These are phyloP conservation scores for Paragorgia papillata DNA, from an alignment of 92 coral and sea anemone species.

Conservation along the genomic window DNA sequence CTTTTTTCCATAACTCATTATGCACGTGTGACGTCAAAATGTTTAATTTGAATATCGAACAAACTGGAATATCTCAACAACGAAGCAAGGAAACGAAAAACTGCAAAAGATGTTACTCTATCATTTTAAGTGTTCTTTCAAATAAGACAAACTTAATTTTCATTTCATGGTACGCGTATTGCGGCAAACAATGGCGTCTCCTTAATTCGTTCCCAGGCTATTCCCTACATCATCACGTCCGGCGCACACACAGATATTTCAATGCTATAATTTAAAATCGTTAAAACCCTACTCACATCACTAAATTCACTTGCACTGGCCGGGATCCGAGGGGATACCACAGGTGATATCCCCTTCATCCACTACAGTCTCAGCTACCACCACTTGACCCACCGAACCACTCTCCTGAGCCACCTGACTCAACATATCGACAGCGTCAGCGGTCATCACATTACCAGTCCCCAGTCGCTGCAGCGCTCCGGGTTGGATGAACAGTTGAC, in stretches of 20 bases:
- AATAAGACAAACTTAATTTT: no score
- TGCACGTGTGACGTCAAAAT: no score
- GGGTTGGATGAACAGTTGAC: constrained; percentile 26
- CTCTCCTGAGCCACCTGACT: constrained; percentile 46
- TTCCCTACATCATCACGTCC: no score
- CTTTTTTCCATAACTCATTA: no score
- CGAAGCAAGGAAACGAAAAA: no score
- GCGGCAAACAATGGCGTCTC: no score
- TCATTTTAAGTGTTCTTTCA: no score
- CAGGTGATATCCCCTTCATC: constrained; percentile 38
- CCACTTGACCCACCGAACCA: constrained; percentile 15
- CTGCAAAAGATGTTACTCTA: no score
- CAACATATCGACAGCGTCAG: constrained; percentile 43
- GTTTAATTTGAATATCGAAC: no score
- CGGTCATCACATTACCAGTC: constrained; percentile 29
- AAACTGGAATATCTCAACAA: no score
- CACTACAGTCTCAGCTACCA: constrained; percentile 38
- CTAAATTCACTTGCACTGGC: neutral
- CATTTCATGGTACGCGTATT: no score
- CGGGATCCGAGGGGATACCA: neutral
- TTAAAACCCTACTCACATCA: neutral
- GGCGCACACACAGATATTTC: no score
- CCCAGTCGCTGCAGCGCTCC: constrained; percentile 20
- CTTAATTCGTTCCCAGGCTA: neutral
- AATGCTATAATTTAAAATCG: neutral